Base-by-base conservation (phyloP, 2,797 vertebrate species). In the Malacoctenus gilli region DNA sequence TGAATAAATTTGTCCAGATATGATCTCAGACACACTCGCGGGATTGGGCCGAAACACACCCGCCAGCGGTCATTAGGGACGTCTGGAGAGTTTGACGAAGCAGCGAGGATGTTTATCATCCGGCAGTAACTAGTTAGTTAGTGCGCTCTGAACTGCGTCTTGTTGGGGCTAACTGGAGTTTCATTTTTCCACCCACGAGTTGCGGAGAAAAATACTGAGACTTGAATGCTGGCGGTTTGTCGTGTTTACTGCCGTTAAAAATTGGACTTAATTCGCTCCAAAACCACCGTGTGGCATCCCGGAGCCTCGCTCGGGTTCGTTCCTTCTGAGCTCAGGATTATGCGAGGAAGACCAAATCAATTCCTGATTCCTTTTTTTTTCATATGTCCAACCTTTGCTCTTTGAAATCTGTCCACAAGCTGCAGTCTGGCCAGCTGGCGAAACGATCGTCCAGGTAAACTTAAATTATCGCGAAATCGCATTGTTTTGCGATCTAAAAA, bases 281-380 rank as follows among this genome's bases (percentile, higher is more conserved):
- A 63, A 51, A 47, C 41, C 35, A 39, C 4, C 14, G 62, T 18
- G 40, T 31, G 63, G 37, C 34, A 19, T 61, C 38, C n/a, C 14
- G 2, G 31, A 60, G 63, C 8, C 20, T 39, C 39, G 52, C 59
- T 50, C 30, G 18, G 6, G 9, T 71, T 61, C 57, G 67, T 75
- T 73, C 64, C 67, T 59, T 72, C 55, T 58, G 40, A 67, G 57
- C 55, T 65, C 32, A 23, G 37, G 32, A 53, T 55, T 55, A 53
- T 34, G 36, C 18, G 46, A 28, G 40, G 55, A 73, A 39, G 9
- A 34, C 50, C 11, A 43, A 56, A 56, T 63, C 10, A 38, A 28
- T 68, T 41, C 25, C 42, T 8, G 13, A n/a, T n/a, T n/a, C n/a
- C n/a, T n/a, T 20, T 34, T 71, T 52, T 61, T 34, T 46, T 12